Conservation (phyloP, 2,797 vertebrate species). For the Staurois parvus region DNA sequence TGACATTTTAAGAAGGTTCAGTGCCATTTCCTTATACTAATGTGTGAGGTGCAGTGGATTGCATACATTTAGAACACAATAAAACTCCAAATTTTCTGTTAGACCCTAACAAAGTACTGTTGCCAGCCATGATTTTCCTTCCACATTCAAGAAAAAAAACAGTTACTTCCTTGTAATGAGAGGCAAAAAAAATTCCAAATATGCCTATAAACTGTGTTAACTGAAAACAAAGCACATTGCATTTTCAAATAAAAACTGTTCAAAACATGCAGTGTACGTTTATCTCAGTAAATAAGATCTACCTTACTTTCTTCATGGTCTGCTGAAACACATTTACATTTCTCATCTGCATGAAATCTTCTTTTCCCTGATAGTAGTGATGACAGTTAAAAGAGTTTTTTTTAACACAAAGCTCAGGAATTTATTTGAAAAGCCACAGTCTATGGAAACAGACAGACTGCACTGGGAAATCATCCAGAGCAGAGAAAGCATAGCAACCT, state of each 20-base stretch:
- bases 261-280: neutral
- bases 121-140: too few relatives aligned
- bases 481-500: constrained; percentile 19
- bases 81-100: too few relatives aligned
- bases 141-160: neutral
- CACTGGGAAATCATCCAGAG: constrained; percentile 27
- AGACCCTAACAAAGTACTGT: too few relatives aligned
- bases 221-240: neutral
- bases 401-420: constrained; percentile 40
- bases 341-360: constrained; percentile 48
- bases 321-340: constrained; percentile 48
- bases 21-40: too few relatives aligned
- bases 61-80: too few relatives aligned
- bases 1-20: too few relatives aligned
- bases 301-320: constrained; percentile 41
- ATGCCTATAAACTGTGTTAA: neutral
- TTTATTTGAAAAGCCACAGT: constrained; percentile 47
- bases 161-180: neutral
- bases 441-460: constrained; percentile 45
- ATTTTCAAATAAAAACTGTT: neutral
- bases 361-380: constrained; percentile 28
- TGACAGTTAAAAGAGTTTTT: constrained; percentile 52
- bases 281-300: neutral
- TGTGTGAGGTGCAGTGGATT: too few relatives aligned
- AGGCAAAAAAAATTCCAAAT: neutral